A percentile compares a stretch with the other conserved stretches of the same genome.
These are phyloP conservation scores for Labroides dimidiatus DNA, from an alignment of 2,797 vertebrate genomes.

Conservation along the genomic window DNA sequence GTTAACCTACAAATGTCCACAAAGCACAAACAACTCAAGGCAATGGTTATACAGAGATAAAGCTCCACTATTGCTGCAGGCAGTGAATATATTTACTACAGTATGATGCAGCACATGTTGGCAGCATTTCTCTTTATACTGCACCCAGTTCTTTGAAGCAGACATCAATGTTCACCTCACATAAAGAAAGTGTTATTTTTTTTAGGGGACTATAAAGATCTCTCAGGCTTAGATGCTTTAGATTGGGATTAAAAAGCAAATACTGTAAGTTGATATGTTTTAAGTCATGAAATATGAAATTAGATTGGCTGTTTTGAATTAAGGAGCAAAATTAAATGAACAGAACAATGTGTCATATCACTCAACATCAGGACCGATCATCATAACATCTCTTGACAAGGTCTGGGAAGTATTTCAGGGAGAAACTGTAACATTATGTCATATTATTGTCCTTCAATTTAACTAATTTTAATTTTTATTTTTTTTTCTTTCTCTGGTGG, in stretches of 20 bases:
- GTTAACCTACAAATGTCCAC: constrained; percentile 29
- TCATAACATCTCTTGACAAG: constrained; percentile 30
- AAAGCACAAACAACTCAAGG: constrained; percentile 11
- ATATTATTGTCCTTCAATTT: constrained; percentile 40
- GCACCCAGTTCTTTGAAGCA: constrained; percentile 23
- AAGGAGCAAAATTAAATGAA: constrained; percentile 25
- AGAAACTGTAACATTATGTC: constrained; percentile 22
- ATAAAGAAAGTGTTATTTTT: background rate
- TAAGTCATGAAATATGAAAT: constrained; percentile 1
- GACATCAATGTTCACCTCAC: constrained; percentile 4
- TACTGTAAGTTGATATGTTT: constrained; percentile 3
- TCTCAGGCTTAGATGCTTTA: background rate
- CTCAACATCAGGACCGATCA: background rate
- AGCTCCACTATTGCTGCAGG: constrained; percentile 15
- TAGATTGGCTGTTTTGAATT: no score
- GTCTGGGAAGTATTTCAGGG: constrained; percentile 14
- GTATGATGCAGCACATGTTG: constrained; percentile 15
- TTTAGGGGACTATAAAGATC: no score
- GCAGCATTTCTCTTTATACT: constrained; percentile 13
- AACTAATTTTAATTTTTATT: no score
- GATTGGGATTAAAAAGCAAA: background rate
- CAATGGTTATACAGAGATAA: constrained; percentile 17
- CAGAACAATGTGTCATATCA: background rate
- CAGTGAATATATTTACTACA: constrained; percentile 22
- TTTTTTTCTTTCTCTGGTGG: constrained; percentile 27